Evolutionary conservation across 2,113 vertebrate species (phyloP).

Genomic region (Mus pahari): DNA sequence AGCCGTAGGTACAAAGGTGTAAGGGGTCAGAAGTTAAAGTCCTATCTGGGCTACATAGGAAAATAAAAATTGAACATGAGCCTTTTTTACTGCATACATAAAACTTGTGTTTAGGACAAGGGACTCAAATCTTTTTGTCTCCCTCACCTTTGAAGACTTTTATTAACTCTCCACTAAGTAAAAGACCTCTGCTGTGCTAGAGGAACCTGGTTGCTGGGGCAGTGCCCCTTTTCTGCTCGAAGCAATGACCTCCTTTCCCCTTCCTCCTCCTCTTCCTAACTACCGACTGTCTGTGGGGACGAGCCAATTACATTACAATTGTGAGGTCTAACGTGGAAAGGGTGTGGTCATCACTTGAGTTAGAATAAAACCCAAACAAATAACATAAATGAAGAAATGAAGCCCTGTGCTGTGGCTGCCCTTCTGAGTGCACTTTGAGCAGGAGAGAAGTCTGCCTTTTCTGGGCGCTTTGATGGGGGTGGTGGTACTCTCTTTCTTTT

Average conservation of each 20-base stretch:
- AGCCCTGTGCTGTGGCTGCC: not conserved
- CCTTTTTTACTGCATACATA: not conserved
- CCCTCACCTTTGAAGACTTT: too few species aligned
- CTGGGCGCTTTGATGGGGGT: not conserved
- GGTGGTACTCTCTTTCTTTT: not conserved
- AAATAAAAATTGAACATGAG: not conserved
- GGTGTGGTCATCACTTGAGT: not conserved
- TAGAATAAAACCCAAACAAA: not conserved
- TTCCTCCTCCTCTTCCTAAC: not conserved
- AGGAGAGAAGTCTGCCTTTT: not conserved
- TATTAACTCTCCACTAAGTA: not conserved
- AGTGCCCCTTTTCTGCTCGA: not conserved
- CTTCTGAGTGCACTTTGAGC: not conserved
- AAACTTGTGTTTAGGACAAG: not conserved
- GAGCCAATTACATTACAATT: not conserved
- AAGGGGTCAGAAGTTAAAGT: not conserved
- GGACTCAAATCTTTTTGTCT: not conserved
- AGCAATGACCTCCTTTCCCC: not conserved
- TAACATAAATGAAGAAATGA: too few species aligned
- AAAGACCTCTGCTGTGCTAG: not conserved
- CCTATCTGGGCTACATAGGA: not conserved
- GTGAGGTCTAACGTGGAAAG: not conserved
- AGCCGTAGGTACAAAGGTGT: not conserved
- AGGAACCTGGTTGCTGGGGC: not conserved
- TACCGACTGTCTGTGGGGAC: not conserved